Percentiles rank a stretch among this genome's conserved stretches.
These are phyloP conservation scores for Peromyscus melanophrys DNA, from an alignment of 2,797 vertebrate genomes.

Conservation along the genomic window DNA sequence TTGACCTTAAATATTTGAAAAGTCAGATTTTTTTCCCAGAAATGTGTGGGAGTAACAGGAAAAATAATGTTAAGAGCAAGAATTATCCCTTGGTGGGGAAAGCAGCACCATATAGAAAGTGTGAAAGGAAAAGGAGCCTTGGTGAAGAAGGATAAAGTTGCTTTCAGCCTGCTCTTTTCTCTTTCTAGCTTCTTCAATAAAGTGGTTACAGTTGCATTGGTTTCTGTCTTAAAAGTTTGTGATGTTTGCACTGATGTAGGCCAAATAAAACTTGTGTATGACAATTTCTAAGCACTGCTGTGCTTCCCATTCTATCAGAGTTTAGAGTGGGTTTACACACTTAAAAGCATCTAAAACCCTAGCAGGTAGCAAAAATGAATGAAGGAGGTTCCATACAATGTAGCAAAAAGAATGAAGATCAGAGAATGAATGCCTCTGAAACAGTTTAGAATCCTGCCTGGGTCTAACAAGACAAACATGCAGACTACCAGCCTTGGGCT, in stretches of 20 bases:
- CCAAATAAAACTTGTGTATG: slow-evolving; percentile 47
- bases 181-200: neutral
- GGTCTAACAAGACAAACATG: neutral
- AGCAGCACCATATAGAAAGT: neutral
- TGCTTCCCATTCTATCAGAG: slow-evolving; percentile 50
- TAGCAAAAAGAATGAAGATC: neutral
- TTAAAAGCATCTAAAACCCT: slow-evolving; percentile 50
- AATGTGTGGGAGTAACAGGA: neutral
- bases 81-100: neutral
- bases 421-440: no score
- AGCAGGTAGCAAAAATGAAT: slow-evolving; percentile 26
- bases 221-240: slow-evolving; percentile 60
- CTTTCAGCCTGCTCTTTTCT: neutral
- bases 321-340: slow-evolving; percentile 30
- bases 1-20: neutral
- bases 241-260: slow-evolving; percentile 44
- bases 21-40: neutral
- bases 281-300: slow-evolving; percentile 25
- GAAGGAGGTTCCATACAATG: neutral
- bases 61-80: neutral
- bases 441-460: neutral
- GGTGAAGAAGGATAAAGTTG: neutral
- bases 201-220: slow-evolving; percentile 11
- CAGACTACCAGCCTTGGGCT: neutral
- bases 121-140: neutral